Base-by-base conservation (phyloP, 2,888 invertebrate genomes). In the Noctua comes region DNA sequence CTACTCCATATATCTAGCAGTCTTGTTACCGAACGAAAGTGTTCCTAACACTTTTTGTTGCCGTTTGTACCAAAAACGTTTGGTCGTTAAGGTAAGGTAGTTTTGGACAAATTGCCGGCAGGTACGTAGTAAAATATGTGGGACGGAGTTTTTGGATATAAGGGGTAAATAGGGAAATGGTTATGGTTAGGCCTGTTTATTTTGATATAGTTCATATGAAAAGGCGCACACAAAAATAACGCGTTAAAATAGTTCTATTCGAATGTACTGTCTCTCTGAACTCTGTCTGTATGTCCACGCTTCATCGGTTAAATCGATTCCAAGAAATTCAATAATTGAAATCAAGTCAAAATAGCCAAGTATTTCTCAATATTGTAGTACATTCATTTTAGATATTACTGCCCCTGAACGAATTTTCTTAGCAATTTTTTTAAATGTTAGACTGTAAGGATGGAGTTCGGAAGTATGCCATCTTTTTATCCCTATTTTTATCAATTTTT, bases 1-100 rank as follows among this genome's bases (percentile, higher is more conserved):
- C 73, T 74, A 68, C 59, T 40, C 76, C 48, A 86, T 82, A 86
- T 83, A 83, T 83, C 83, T 73, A 73, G 51, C 64, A 69, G 82
- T 71, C 88, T 77, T 87, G 87, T 80, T 80, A 46, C 80, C 73
- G 84, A 79, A 88, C 85, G 81, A 85, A 85, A 87, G 89, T 89
- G 82, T 85, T 77, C 57, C 72, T 76, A 83, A 66, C 73, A 84
- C 65, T 84, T 85, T 85, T 87, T 85, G 75, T 54, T 21, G 5
- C 31, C 73, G 66, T 84, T 76, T 75, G 77, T 75, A 77, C 85
- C 77, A 77, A 87, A 85, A 84, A 87, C 74, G 85, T 73, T 76
- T 74, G 76, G 80, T 77, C 85, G 87, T 87, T 85, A 85, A 85
- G 85, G 87, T 85, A 64, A 76, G 87, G 76, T 79, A 74, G 85